phyloP scores from a whole-genome alignment of 2,797 vertebrate species.

The Ceryle rudis region DNA sequence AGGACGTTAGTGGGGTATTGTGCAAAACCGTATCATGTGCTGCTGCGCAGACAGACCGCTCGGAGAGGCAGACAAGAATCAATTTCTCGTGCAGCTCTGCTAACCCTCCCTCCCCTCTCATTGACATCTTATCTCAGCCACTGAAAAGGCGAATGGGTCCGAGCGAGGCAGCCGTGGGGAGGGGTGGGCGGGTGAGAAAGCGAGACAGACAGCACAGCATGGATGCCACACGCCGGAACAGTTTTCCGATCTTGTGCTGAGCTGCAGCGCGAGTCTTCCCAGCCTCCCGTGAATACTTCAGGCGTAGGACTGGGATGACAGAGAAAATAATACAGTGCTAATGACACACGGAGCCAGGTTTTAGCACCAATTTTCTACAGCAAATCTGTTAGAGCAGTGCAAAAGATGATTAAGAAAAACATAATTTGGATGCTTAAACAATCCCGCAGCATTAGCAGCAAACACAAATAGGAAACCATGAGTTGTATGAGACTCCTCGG shows the following conservation, averaged over 20 bases:
- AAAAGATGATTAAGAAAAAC: not conserved
- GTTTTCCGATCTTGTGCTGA: fast-evolving
- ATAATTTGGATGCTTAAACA: not conserved
- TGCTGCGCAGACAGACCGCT: conserved; percentile 37
- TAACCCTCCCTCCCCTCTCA: conserved; percentile 42
- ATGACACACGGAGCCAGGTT: not conserved
- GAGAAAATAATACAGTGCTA: not conserved
- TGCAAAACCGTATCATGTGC: conserved; percentile 15
- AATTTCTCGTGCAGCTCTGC: conserved; percentile 41
- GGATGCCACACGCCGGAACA: not conserved
- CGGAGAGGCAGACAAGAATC: not conserved
- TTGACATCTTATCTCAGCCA: conserved; percentile 33
- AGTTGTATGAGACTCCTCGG: not conserved
- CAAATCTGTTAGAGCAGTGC: not conserved
- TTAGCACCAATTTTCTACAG: not conserved
- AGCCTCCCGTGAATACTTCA: not conserved
- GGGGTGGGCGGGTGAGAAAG: not conserved
- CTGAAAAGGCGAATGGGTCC: not conserved
- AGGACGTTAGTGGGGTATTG: conserved; percentile 19
- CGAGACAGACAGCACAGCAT: not conserved
- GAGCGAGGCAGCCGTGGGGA: not conserved
- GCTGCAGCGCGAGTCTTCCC: not conserved
- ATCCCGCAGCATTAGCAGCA: not conserved
- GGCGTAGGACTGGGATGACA: not conserved
- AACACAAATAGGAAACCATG: not conserved